A percentile compares a stretch with the other conserved stretches of the same genome.
phyloP scores from a whole-genome alignment of 2,113 vertebrate genomes.

The Micromys minutus region DNA sequence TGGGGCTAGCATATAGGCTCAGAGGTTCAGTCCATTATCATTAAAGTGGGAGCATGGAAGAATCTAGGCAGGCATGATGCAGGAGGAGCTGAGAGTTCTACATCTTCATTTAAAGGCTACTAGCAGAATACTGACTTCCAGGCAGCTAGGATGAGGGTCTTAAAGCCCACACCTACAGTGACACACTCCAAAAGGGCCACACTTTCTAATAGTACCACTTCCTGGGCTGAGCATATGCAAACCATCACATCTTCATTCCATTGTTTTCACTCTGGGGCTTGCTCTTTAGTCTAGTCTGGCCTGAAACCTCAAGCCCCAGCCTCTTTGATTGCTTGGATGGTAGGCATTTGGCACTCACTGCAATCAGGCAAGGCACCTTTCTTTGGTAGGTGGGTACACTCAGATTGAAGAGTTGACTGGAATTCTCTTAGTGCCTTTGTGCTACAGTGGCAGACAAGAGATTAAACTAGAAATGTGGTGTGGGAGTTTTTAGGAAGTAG shows the following conservation, averaged over 20 bases:
- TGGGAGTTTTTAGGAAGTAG: background rate
- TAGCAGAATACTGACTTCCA: too few relatives aligned
- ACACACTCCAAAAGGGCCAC: too few relatives aligned
- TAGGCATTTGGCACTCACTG: background rate
- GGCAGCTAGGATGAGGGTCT: too few relatives aligned
- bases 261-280: background rate
- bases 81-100: too few relatives aligned
- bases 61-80: too few relatives aligned
- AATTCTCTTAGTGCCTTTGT: background rate
- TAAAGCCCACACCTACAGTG: too few relatives aligned
- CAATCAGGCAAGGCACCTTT: background rate
- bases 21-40: too few relatives aligned
- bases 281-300: background rate
- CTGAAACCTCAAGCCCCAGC: background rate
- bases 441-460: background rate
- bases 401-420: background rate
- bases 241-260: background rate
- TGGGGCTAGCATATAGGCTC: too few relatives aligned
- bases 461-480: background rate
- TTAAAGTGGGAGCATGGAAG: too few relatives aligned
- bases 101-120: too few relatives aligned
- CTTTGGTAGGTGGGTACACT: background rate
- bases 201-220: too few relatives aligned
- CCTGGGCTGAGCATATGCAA: too few relatives aligned
- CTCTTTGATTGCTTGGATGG: background rate